phyloP scores from a whole-genome alignment of 2,888 invertebrate species.

The Pristionchus exspectatus region DNA sequence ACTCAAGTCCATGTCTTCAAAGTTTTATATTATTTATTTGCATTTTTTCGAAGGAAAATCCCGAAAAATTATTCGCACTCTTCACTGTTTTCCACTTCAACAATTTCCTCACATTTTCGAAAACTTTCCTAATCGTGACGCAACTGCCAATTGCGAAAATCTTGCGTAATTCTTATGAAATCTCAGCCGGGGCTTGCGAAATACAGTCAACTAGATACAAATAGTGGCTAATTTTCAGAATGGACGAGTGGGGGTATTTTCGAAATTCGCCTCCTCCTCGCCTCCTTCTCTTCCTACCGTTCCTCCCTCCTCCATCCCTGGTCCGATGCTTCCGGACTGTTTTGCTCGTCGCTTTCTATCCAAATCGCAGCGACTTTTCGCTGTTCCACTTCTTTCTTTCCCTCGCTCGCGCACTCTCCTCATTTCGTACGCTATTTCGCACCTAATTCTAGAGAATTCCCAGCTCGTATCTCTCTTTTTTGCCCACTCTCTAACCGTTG shows the following conservation, averaged over 20 bases:
- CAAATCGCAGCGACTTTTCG: background rate
- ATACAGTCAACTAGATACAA: background rate
- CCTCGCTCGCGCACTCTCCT: slow-evolving; percentile 3
- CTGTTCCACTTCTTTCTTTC: background rate
- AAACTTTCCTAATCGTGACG: background rate
- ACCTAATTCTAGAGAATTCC: slow-evolving; percentile 9
- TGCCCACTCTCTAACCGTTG: background rate
- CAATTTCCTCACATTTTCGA: background rate
- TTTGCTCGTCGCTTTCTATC: background rate
- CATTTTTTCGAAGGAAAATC: background rate
- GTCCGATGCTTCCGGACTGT: background rate
- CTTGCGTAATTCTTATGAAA: background rate
- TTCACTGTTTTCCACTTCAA: background rate
- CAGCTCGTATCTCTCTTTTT: slow-evolving; percentile 4
- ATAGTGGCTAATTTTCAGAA: background rate
- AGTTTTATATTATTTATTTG: background rate
- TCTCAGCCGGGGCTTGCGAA: background rate
- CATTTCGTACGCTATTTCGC: background rate
- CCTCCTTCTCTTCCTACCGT: background rate
- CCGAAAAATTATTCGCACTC: background rate
- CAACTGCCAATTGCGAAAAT: background rate
- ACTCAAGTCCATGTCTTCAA: background rate
- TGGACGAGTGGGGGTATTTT: background rate
- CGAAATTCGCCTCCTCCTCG: background rate
- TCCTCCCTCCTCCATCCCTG: background rate